These are phyloP conservation scores for Caenorhabditis sinica DNA, from an alignment of 2,888 invertebrate genomes.

Conservation along the genomic window DNA sequence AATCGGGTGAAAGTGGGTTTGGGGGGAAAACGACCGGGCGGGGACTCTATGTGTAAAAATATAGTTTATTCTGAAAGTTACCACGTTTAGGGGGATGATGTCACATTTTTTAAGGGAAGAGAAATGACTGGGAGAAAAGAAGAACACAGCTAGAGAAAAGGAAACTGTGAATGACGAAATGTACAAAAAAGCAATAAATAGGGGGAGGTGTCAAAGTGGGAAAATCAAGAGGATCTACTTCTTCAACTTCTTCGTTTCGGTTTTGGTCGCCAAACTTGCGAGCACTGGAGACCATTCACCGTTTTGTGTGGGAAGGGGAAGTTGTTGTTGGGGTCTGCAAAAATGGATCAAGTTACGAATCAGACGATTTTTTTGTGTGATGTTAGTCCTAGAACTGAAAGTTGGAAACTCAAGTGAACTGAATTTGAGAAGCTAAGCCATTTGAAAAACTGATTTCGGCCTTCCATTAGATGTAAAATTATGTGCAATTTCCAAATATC, in stretches of 20 bases:
- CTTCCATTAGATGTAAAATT: too few species aligned
- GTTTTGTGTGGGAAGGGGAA: constrained; percentile 35
- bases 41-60: background rate
- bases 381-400: constrained; percentile 22
- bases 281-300: constrained; percentile 66
- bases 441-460: background rate
- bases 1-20: background rate
- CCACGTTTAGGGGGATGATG: constrained; percentile 15
- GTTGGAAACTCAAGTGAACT: background rate
- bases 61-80: background rate
- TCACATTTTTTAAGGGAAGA: background rate
- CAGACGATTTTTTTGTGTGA: background rate
- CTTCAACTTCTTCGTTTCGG: constrained; percentile 59
- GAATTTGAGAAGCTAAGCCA: background rate
- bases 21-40: background rate
- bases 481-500: too few species aligned
- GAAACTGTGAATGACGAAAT: constrained; percentile 19
- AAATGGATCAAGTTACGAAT: background rate
- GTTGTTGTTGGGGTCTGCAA: constrained; percentile 39
- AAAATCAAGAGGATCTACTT: constrained; percentile 40
- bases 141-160: background rate
- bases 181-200: constrained; percentile 12
- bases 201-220: constrained; percentile 22
- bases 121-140: background rate
- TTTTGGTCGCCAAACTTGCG: constrained; percentile 59